Evolutionary conservation across 2,113 vertebrate genomes (phyloP).

Genomic region (rabbit (Oryctolagus cuniculus)): DNA sequence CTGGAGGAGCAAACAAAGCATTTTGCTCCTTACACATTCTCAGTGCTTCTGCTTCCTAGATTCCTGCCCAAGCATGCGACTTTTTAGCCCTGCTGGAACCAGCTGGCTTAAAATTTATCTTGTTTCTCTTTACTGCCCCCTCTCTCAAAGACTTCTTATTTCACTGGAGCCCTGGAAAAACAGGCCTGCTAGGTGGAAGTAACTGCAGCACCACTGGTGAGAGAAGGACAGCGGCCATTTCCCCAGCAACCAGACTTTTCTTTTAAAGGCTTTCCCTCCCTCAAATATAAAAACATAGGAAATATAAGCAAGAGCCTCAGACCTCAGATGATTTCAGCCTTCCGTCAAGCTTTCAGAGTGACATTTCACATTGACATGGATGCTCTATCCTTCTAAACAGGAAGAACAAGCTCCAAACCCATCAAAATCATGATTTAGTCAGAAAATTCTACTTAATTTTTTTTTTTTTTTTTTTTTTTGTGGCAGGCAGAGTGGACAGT

Average conservation of each 20-base stretch:
- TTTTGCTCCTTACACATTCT: slow-evolving; percentile 85
- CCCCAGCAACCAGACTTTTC: not conserved
- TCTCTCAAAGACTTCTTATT: slow-evolving; percentile 22
- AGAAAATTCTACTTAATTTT: too few species aligned
- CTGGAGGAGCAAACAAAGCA: slow-evolving; percentile 80
- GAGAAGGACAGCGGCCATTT: not conserved
- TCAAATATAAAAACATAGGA: too few species aligned
- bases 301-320: too few species aligned
- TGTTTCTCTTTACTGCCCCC: slow-evolving; percentile 74
- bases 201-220: not conserved
- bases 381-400: too few species aligned
- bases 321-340: too few species aligned
- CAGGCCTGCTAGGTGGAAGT: not conserved
- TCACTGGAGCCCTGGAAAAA: slow-evolving; percentile 63
- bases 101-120: slow-evolving; percentile 83
- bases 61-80: slow-evolving; percentile 76
- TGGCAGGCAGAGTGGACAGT: too few species aligned
- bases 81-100: slow-evolving; percentile 80
- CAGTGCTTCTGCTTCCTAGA: slow-evolving; percentile 84
- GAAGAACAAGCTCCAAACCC: not conserved
- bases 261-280: not conserved
- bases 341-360: not conserved
- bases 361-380: too few species aligned
- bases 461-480: too few species aligned
- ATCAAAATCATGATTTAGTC: not conserved